Base-by-base conservation (phyloP, 2,113 vertebrate genomes). In the Clarias batrachus region DNA sequence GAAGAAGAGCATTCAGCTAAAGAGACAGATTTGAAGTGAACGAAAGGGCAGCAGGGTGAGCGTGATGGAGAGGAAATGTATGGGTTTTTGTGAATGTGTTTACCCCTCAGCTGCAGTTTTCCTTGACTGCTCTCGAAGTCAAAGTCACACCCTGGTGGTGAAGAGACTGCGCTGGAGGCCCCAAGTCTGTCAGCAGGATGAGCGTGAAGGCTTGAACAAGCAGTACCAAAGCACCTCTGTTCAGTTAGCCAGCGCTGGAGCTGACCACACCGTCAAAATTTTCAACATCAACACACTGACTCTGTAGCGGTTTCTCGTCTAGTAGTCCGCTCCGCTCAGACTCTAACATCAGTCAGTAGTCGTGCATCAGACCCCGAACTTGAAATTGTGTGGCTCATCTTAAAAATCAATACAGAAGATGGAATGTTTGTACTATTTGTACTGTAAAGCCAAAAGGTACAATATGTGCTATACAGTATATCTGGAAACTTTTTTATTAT, bases 201-300 rank as follows among this genome's bases (percentile, higher is more conserved):
- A 85, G 83, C 79, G 86, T 10, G 74, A 76, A 82, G 7, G 65
- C 78, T 41, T 84, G 88, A 91, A 92, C 4, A 91, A 93, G 54
- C 85, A 86, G 52, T 92, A 92, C 86, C 93, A 91, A 89, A 90
- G 92, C 62, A 93, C 94, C 83, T 98, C 96, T 96, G 85, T 98
- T 89, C 95, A 99, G 92, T 95, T 99, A 59, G 97, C 97, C 89
- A 99, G 97, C 77, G 97, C 97, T 90, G 94, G 97, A 66, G 95
- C 95, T 4, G 98, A 99, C 95, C 95, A 97, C 85, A 92, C 93
- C 79, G 95, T 99, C 93, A 99, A 97, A 94, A 97, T 99, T 94
- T 96, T 97, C 93, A 96, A 91, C 92, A 89, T 99, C 93, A 95
- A 96, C 93, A 94, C 89, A 87, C 83, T 60, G 88, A 83, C 91